Base-by-base conservation (phyloP, 2,888 invertebrate species). In the Leptarthrus brevirostris region DNA sequence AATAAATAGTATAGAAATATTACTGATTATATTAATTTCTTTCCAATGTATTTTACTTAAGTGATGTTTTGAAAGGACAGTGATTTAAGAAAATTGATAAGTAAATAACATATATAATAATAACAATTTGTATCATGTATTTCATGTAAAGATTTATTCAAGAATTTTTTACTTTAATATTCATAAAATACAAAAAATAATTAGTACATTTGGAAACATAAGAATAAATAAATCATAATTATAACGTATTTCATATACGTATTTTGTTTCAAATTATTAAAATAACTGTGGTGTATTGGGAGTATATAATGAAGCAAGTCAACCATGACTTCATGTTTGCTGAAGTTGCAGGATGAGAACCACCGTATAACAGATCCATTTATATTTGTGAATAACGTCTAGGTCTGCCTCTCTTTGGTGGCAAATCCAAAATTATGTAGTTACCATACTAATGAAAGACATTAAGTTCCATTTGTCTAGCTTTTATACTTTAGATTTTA, bases 101-200 rank as follows among this genome's bases (percentile, higher is more conserved):
- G 20, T 52, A 3, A 52, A 52, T 52, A 5, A 30, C 18, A 52
- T 52, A 52, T 52, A 52, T 52, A 52, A 52, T 52, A 52, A 52
- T 52, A 18, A 52, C 20, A 52, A 18, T 52, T 52, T 52, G 18
- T 52, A 52, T 52, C 52, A 52, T 52, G 52, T 52, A 52, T 52
- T 52, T 52, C 52, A 52, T 52, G 18, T 3, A 52, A 52, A 18
- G 52, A 10, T 16, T 52, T 52, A 52, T 16, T 52, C 18, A 14
- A 4, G 52, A 8, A 16, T 52, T n/a, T n/a, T n/a, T n/a, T n/a
- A n/a, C n/a, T n/a, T n/a, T n/a, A n/a, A n/a, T n/a, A n/a, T n/a
- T n/a, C n/a, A n/a, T n/a, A n/a, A n/a, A n/a, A n/a, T n/a, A n/a
- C n/a, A n/a, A n/a, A n/a, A n/a, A n/a, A n/a, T n/a, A n/a, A n/a